These are phyloP conservation scores for human (Homo sapiens) DNA, from an alignment of 2,113 vertebrate genomes.

Conservation along the genomic window DNA sequence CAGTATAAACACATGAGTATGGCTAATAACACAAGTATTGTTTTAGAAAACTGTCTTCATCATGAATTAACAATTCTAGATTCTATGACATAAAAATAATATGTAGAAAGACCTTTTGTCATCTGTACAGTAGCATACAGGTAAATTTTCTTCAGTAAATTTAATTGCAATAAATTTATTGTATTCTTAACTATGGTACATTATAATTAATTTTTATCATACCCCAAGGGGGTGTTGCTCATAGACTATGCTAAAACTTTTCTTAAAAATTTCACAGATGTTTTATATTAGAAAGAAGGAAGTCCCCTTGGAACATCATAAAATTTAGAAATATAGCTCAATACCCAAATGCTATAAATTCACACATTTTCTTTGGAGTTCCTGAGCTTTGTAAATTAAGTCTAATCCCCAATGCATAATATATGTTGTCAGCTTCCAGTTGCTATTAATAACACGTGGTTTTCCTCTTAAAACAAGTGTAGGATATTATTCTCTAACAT, in stretches of 20 bases:
- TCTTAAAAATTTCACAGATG: slow-evolving; percentile 48
- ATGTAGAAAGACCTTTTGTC: background rate
- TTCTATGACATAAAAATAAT: background rate
- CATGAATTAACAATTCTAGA: background rate
- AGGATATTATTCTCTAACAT: background rate
- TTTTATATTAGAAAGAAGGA: slow-evolving; percentile 18
- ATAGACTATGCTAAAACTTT: slow-evolving; percentile 42
- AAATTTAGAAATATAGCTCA: slow-evolving; percentile 54
- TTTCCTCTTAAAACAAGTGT: background rate
- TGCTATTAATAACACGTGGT: slow-evolving; percentile 28
- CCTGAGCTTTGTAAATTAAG: slow-evolving; percentile 40
- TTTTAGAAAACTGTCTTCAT: background rate
- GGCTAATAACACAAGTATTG: background rate
- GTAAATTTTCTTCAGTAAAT: slow-evolving; percentile 49
- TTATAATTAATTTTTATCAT: slow-evolving; percentile 65
- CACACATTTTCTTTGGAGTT: slow-evolving; percentile 48
- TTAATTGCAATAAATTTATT: slow-evolving; percentile 59
- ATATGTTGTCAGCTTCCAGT: background rate
- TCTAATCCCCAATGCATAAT: slow-evolving; percentile 14
- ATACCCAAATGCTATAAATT: slow-evolving; percentile 48
- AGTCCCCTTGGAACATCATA: slow-evolving; percentile 12
- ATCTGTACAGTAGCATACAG: background rate
- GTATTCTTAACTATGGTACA: slow-evolving; percentile 57
- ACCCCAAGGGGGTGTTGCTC: slow-evolving; percentile 10
- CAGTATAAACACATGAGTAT: background rate